Conservation (phyloP, 2,888 invertebrate genomes). For the Tipula lateralis region DNA sequence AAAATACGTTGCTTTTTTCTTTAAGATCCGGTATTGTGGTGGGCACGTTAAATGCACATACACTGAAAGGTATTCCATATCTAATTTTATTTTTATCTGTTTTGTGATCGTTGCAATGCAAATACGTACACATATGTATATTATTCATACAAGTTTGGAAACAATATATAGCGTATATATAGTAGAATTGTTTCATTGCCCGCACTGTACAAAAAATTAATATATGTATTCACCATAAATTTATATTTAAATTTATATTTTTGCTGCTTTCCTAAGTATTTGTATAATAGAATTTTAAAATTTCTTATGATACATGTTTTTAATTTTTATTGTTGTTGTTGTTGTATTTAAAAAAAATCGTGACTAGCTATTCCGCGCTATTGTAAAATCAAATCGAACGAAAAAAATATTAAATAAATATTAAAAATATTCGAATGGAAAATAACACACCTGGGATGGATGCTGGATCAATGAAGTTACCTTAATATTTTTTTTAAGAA, state of each 20-base stretch:
- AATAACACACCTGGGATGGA: constrained; percentile 29
- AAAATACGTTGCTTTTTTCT: background rate
- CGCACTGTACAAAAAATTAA: too few relatives aligned
- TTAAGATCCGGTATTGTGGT: constrained; percentile 28
- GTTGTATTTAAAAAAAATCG: constrained; percentile 20
- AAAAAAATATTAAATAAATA: background rate
- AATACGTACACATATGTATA: background rate
- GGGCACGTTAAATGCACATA: constrained; percentile 7
- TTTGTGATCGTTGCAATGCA: background rate
- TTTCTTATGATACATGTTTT: constrained; percentile 29
- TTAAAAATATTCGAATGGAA: constrained; percentile 3
- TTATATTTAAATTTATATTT: too few relatives aligned
- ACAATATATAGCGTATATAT: background rate
- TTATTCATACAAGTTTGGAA: background rate
- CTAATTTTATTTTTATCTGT: background rate
- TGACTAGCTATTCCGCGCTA: constrained; percentile 28
- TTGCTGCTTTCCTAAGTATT: constrained; percentile 25
- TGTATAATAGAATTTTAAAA: constrained; percentile 25
- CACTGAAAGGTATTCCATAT: background rate
- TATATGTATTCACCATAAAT: background rate
- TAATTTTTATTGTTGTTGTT: background rate
- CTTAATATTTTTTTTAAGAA: background rate
- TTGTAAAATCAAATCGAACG: background rate
- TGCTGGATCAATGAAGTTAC: constrained; percentile 27
- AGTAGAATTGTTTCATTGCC: background rate